Evolutionary conservation across 1,140 invertebrate genomes (phyloP).

Genomic region (Drosophila dunni): DNA sequence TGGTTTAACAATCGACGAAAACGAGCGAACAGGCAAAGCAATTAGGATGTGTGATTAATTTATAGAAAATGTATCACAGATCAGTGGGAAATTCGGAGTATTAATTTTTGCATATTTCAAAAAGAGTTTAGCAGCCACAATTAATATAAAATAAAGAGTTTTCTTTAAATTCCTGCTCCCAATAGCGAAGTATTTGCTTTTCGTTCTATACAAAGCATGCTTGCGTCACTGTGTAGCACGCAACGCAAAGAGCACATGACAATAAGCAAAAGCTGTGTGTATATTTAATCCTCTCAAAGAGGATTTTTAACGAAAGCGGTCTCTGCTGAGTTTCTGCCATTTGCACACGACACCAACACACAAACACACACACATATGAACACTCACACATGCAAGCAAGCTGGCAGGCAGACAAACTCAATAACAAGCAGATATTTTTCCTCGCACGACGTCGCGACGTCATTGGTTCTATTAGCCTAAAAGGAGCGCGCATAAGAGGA

Average conservation of each 20-base stretch:
- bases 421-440: slow-evolving; percentile 57
- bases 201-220: background rate
- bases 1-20: slow-evolving; percentile 20
- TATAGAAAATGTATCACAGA: no score
- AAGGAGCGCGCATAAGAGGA: slow-evolving; percentile 73
- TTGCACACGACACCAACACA: slow-evolving; percentile 80
- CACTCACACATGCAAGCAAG: slow-evolving; percentile 12
- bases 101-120: no score
- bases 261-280: slow-evolving; percentile 64
- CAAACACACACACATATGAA: slow-evolving; percentile 21
- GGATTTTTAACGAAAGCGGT: slow-evolving; percentile 76
- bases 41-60: slow-evolving; percentile 39
- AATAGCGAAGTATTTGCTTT: background rate
- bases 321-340: slow-evolving; percentile 51
- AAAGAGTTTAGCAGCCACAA: no score
- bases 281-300: slow-evolving; percentile 84
- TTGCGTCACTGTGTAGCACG: slow-evolving; percentile 61
- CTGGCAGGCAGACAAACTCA: slow-evolving; percentile 42
- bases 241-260: slow-evolving; percentile 53
- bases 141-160: no score
- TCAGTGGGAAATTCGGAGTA: no score
- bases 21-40: background rate
- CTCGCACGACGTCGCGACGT: slow-evolving; percentile 29
- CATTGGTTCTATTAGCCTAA: slow-evolving; percentile 40
- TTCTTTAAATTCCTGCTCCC: no score